Conservation (phyloP, 2,888 invertebrate genomes). For the Hypercompe scribonia region DNA sequence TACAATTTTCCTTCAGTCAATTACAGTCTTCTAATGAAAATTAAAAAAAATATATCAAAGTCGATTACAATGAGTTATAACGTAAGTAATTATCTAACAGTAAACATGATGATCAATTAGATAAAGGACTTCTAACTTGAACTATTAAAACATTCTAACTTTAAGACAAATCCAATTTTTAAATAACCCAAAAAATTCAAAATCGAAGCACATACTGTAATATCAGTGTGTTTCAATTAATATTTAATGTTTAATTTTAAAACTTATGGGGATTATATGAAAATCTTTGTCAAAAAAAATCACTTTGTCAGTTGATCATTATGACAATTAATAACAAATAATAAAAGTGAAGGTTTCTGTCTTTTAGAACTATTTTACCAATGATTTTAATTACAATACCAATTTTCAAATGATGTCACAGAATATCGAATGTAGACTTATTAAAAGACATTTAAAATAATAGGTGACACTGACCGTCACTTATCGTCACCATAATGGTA, state of each 20-base stretch:
- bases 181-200: background rate
- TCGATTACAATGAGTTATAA: background rate
- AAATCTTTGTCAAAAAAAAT: background rate
- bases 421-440: background rate
- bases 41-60: background rate
- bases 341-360: background rate
- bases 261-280: too few relatives aligned
- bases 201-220: background rate
- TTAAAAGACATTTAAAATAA: background rate
- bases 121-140: background rate
- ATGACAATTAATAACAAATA: background rate
- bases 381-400: background rate
- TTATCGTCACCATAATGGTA: slow-evolving; percentile 44
- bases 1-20: too few relatives aligned
- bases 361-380: background rate
- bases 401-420: background rate
- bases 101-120: background rate
- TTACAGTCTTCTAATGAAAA: background rate
- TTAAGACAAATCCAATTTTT: background rate
- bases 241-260: too few relatives aligned
- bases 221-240: background rate
- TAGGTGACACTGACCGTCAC: slow-evolving; percentile 30
- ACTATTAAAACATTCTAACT: background rate
- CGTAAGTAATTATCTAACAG: background rate
- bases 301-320: background rate